Evolutionary conservation across 2,888 invertebrate genomes (phyloP).

Genomic region (Acrobasis consociella): DNA sequence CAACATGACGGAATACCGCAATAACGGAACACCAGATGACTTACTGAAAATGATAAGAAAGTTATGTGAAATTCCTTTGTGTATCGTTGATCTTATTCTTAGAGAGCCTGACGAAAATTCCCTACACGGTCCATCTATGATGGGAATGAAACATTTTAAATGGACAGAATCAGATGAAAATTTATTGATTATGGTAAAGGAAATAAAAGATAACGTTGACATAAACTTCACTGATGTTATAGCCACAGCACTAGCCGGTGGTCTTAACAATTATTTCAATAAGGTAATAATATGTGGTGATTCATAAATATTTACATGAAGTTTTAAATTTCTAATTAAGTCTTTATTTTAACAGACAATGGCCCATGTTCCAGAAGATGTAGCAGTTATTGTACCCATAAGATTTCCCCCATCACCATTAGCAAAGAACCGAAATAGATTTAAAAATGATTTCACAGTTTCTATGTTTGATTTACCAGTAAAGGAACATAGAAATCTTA

Average conservation of each 20-base stretch:
- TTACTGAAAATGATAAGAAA: constrained; percentile 47
- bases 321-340: constrained; percentile 27
- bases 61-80: constrained; percentile 47
- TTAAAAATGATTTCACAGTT: constrained; percentile 75
- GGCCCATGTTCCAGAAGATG: constrained; percentile 49
- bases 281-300: constrained; percentile 47
- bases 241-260: constrained; percentile 70
- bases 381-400: constrained; percentile 57
- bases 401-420: constrained; percentile 44
- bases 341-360: constrained; percentile 42
- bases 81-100: constrained; percentile 50
- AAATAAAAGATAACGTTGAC: constrained; percentile 51
- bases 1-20: constrained; percentile 38
- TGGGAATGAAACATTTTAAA: constrained; percentile 66
- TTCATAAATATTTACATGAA: constrained; percentile 8
- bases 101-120: constrained; percentile 60
- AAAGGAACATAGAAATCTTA: constrained; percentile 39
- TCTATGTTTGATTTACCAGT: constrained; percentile 73
- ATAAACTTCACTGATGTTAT: constrained; percentile 73
- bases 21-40: constrained; percentile 35
- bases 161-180: constrained; percentile 64
- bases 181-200: constrained; percentile 57
- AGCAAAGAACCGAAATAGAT: constrained; percentile 35
- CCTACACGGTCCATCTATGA: constrained; percentile 68
- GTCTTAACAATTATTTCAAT: constrained; percentile 65